Base-by-base conservation (phyloP, 2,797 vertebrate species). In the Urosaurus nigricauda region DNA sequence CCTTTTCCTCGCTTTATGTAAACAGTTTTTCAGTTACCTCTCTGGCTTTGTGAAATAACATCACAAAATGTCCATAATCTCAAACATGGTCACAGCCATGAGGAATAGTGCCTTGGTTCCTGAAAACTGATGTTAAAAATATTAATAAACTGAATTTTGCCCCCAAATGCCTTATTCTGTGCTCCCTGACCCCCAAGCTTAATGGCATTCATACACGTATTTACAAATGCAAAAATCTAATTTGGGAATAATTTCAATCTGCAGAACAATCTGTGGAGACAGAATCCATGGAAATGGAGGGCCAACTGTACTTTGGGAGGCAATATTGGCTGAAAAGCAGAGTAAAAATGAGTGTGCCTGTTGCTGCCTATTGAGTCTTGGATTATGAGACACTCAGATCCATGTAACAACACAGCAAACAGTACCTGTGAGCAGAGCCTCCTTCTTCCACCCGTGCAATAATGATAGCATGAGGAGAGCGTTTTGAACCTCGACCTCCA, bases 401-500 rank as follows among this genome's bases (percentile, higher is more conserved):
- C 53, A 24, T 37, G 21, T 53, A 19, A 2, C 0, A 0, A 87
- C 56, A 68, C 16, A 77, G 88, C 43, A 3, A 2, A 0, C 43
- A 83, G 96, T 98, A 99, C 99, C 98, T 99, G 97, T 99, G 97
- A 88, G 98, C 97, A 0, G 98, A 97, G 35, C 99, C 98, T 0
- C 98, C 97, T 93, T 99, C 98, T 95, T 99, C 98, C 93, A 99
- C 97, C 2, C 97, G 98, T 85, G 98, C 97, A 86, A 99, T 91
- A 32, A 99, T 97, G 97, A 99, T 98, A 91, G 98, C 98, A 87
- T 98, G 98, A 80, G 98, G 98, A 70, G 98, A 99, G 60, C 98
- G 97, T 94, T 98, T 99, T 37, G 98, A 99, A 92, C 99, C 98
- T 71, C 98, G 98, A 73, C 99, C 99, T 79, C 98, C 99, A 0